Conservation (phyloP, 2,113 vertebrate genomes). For the Cettia cetti region DNA sequence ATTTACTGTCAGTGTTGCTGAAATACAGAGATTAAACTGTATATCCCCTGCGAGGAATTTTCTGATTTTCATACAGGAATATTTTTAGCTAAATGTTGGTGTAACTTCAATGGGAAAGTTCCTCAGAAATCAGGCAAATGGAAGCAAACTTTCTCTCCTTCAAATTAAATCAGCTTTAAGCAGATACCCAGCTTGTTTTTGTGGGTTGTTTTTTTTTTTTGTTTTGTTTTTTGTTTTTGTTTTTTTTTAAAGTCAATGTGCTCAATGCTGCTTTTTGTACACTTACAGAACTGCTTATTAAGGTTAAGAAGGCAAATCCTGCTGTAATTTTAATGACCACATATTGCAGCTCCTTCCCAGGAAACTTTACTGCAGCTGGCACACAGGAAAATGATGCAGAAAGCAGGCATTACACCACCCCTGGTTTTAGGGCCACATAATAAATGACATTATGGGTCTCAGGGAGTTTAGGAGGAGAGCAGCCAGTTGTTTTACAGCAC, state of each 20-base stretch:
- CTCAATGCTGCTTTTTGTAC: background rate
- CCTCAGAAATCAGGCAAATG: background rate
- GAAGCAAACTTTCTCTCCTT: background rate
- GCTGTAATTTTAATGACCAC: background rate
- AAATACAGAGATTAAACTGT: background rate
- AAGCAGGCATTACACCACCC: background rate
- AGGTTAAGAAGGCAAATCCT: background rate
- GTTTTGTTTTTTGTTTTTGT: too few relatives aligned
- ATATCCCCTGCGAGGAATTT: background rate
- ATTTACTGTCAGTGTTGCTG: background rate
- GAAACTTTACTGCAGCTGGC: background rate
- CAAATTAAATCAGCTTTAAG: background rate
- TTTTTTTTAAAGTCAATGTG: background rate
- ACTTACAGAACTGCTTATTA: background rate
- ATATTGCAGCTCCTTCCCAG: background rate
- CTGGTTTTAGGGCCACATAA: background rate
- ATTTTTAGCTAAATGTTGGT: background rate
- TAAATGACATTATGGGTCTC: background rate
- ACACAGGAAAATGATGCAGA: background rate
- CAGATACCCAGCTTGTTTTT: background rate
- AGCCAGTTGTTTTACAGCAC: background rate
- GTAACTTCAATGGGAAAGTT: background rate
- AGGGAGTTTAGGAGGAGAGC: background rate
- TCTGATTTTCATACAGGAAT: background rate
- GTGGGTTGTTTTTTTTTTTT: too few relatives aligned